These are phyloP conservation scores for Sitta europaea DNA, from an alignment of 2,113 vertebrate species.

Conservation along the genomic window DNA sequence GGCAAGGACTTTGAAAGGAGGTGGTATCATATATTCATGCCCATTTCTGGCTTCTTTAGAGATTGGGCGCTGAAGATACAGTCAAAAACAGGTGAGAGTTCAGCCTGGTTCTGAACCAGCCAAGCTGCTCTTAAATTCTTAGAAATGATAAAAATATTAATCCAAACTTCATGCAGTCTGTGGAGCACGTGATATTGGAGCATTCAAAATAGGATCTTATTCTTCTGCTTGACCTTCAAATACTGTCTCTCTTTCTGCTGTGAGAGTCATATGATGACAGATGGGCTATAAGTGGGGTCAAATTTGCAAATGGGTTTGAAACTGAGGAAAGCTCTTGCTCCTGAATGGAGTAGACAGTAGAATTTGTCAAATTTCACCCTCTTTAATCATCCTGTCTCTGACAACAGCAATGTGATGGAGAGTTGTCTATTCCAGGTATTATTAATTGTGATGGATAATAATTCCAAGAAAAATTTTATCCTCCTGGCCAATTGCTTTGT, in stretches of 20 bases:
- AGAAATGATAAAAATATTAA: neutral
- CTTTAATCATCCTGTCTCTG: neutral
- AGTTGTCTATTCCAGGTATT: neutral
- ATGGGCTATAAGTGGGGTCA: neutral
- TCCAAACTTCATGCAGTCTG: neutral
- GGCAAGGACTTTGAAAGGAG: neutral
- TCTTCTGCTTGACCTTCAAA: neutral
- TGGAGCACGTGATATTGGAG: neutral
- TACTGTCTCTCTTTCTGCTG: neutral
- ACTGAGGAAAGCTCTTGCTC: neutral
- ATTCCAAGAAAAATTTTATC: conserved; percentile 50
- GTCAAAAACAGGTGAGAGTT: neutral
- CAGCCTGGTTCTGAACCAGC: neutral
- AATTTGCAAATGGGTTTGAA: neutral
- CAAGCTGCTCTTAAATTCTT: neutral
- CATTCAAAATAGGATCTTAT: neutral
- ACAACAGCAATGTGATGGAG: neutral
- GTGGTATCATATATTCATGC: neutral
- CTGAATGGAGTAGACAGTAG: neutral
- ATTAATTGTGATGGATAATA: conserved; percentile 17
- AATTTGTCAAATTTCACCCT: neutral
- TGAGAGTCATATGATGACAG: neutral
- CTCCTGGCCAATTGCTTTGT: conserved; percentile 37
- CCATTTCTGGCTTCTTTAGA: neutral
- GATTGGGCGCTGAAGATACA: neutral